Base-by-base conservation (phyloP, 2,113 vertebrate genomes). In the Malaclemys terrapin region DNA sequence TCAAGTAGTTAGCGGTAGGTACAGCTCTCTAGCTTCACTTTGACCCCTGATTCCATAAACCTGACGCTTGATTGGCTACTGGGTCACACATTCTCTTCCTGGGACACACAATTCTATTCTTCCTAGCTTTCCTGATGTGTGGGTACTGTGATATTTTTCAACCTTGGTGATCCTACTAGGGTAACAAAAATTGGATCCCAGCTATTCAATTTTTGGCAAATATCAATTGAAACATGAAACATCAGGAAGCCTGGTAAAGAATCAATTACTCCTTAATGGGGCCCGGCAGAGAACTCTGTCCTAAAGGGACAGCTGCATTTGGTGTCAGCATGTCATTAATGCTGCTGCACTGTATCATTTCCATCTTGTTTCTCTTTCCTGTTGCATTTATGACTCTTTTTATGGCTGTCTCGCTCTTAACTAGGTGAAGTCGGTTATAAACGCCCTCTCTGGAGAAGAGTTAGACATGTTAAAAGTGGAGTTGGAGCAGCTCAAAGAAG, bases 361-460 rank as follows among this genome's bases (percentile, higher is more conserved):
- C 59, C 10, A 16, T 65, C 25, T 31, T 79, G 35, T 50, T 65
- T 80, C n/a, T 69, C 84, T 94, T 93, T 86, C 47, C 42, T 59
- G n/a, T 6, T 89, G 53, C 82, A 90, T 94, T 94, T 94, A 80
- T 78, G 79, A 78, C 92, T 93, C 75, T 95, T 27, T 84, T n/a
- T 93, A 89, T 93, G 95, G 20, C 80, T 95, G 65, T 96, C 65
- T 92, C 88, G 50, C 88, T 53, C 92, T 47, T 52, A 24, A 93
- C 85, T 53, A 99, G 99, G 99, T 99, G 95, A 99, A 99, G 96
- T 99, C 98, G 0, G 97, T 99, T 84, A 97, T 99, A 81, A 99
- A 97, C 88, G 98, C 99, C 6, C 91, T 99, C 31, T 99, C 99
- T 31, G 99, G 99, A 90, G 98, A 99, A 16, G 98, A 99, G 89